Evolutionary conservation across 2,888 invertebrate species (phyloP).

Genomic region (Clunio marinus): DNA sequence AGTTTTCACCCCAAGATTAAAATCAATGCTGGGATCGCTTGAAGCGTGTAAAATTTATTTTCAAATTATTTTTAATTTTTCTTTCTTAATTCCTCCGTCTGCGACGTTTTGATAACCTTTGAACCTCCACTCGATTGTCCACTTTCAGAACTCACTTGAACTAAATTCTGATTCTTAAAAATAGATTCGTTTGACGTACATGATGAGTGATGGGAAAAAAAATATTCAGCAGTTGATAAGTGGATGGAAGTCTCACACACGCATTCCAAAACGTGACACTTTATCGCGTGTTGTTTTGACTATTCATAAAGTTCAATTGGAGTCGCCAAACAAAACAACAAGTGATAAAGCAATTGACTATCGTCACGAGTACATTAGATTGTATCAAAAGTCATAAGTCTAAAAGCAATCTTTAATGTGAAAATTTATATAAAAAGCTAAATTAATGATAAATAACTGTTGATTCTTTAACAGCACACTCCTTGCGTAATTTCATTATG

Average conservation of each 20-base stretch:
- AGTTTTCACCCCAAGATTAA: no score
- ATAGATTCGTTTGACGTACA: slow-evolving; percentile 22
- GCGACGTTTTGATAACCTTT: slow-evolving; percentile 7
- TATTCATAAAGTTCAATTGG: slow-evolving; percentile 1
- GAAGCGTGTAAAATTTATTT: no score
- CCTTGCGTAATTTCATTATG: background rate
- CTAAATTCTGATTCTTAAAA: background rate
- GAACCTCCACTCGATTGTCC: background rate
- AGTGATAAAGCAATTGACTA: background rate
- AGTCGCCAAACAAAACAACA: background rate
- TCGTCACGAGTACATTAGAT: no score
- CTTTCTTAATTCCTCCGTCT: no score
- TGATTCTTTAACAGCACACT: background rate
- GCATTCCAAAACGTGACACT: slow-evolving; percentile 5
- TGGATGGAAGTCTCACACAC: background rate
- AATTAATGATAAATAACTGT: background rate
- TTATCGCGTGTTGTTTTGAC: slow-evolving; percentile 18
- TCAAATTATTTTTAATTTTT: no score
- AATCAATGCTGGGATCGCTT: no score
- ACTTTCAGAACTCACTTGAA: background rate
- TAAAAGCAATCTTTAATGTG: no score
- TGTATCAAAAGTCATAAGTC: background rate
- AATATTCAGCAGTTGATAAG: no score
- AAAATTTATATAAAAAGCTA: no score
- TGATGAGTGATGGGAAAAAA: background rate